A percentile compares a stretch with the other conserved stretches of the same genome.
Evolutionary conservation across 1,140 invertebrate genomes (phyloP).

Genomic region (Elymnias hypermnestra): DNA sequence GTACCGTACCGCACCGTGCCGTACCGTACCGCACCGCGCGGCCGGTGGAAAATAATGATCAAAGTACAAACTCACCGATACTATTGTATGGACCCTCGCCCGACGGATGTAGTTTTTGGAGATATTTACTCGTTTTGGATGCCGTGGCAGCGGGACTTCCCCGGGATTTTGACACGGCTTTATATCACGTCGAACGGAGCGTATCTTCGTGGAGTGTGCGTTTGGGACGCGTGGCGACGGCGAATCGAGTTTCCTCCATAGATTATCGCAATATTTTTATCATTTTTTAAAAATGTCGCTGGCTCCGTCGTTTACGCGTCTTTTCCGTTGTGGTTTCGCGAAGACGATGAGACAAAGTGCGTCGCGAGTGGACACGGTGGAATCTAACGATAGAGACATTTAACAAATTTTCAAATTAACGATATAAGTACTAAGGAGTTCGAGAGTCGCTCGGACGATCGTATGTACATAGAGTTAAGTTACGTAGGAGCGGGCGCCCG

Average conservation of each 20-base stretch:
- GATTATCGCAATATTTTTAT: conserved; percentile 58
- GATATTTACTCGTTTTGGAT: conserved; percentile 60
- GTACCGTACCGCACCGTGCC: no score
- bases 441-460: conserved; percentile 66
- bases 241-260: conserved; percentile 49
- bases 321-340: no score
- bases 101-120: conserved; percentile 46
- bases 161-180: no score
- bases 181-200: no score
- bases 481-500: conserved; percentile 41
- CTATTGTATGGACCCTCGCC: conserved; percentile 30
- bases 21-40: no score
- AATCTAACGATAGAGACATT: conserved; percentile 70
- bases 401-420: conserved; percentile 75
- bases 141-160: no score
- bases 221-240: neutral
- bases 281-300: conserved; percentile 56
- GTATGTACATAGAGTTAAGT: conserved; percentile 73
- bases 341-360: no score
- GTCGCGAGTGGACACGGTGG: conserved; percentile 62
- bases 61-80: conserved; percentile 62
- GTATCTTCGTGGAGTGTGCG: no score
- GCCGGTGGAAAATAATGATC: conserved; percentile 59
- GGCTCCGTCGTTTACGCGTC: no score
- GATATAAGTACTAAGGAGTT: conserved; percentile 68